Percentiles rank a stretch among this genome's conserved stretches.
phyloP scores from a whole-genome alignment of 2,797 vertebrate species.

The Kryptopterus vitreolus region DNA sequence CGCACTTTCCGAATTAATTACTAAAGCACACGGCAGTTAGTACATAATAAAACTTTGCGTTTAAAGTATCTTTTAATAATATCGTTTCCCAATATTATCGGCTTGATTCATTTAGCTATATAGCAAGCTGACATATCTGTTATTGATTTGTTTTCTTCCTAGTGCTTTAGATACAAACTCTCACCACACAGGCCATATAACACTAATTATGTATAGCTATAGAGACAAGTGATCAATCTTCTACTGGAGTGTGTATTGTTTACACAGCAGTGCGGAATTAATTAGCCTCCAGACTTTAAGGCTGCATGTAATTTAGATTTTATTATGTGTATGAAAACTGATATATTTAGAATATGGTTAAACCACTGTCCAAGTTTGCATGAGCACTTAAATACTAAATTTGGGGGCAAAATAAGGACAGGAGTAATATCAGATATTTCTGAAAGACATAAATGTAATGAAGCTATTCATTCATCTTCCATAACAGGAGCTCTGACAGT shows the following conservation, averaged over 20 bases:
- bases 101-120: conserved; percentile 23
- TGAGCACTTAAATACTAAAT: conserved; percentile 50
- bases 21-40: background rate
- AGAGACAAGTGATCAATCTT: conserved; percentile 51
- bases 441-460: background rate
- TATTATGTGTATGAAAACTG: conserved; percentile 45
- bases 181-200: conserved; percentile 28
- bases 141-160: conserved; percentile 37
- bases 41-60: background rate
- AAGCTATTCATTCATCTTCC: background rate
- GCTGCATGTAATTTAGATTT: conserved; percentile 42
- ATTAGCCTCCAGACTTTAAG: conserved; percentile 46
- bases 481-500: background rate
- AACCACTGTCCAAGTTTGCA: conserved; percentile 51
- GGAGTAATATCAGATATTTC: conserved; percentile 5
- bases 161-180: conserved; percentile 25
- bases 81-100: conserved; percentile 17
- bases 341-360: conserved; percentile 39
- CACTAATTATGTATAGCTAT: conserved; percentile 35
- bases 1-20: conserved; percentile 1
- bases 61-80: background rate
- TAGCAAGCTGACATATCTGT: conserved; percentile 21
- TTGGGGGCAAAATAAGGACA: conserved; percentile 2
- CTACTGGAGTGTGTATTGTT: conserved; percentile 49
- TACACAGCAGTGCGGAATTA: conserved; percentile 53